phyloP scores from a whole-genome alignment of 2,888 invertebrate species.

The Luperina testacea region DNA sequence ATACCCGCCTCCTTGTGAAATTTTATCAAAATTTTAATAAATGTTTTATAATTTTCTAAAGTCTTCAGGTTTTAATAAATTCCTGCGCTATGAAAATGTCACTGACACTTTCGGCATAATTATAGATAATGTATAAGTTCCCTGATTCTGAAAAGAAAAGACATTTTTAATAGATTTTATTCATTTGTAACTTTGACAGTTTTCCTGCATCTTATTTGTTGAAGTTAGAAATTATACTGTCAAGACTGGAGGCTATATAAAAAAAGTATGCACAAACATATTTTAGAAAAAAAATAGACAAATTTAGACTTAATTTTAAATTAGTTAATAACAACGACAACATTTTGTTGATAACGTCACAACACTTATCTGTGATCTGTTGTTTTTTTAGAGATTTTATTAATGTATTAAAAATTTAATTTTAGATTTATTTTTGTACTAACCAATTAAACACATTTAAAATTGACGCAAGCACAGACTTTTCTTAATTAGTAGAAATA shows the following conservation, averaged over 20 bases:
- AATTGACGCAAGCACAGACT: constrained; percentile 13
- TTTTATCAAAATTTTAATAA: constrained; percentile 55
- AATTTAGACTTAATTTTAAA: not conserved
- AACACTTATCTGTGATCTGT: constrained; percentile 65
- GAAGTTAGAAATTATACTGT: not conserved
- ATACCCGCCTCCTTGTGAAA: constrained; percentile 56
- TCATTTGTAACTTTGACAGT: not conserved
- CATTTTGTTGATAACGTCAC: constrained; percentile 37
- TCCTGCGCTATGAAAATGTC: not conserved
- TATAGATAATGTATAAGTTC: not conserved
- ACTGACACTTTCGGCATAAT: not conserved
- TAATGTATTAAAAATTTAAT: constrained; percentile 29
- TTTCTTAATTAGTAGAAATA: constrained; percentile 9
- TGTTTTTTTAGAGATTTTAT: constrained; percentile 63
- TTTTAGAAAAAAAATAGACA: not conserved
- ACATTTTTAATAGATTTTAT: not conserved
- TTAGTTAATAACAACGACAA: constrained; percentile 36
- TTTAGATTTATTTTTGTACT: constrained; percentile 37
- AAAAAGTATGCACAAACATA: not conserved
- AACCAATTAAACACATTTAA: constrained; percentile 18
- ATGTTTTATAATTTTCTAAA: constrained; percentile 38
- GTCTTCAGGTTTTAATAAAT: constrained; percentile 18
- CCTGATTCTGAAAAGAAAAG: not conserved
- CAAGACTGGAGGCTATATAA: constrained; percentile 24
- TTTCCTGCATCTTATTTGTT: not conserved